Conservation (phyloP, 35 echinoderm and acorn worm species). For the Ophioderma brevispina region DNA sequence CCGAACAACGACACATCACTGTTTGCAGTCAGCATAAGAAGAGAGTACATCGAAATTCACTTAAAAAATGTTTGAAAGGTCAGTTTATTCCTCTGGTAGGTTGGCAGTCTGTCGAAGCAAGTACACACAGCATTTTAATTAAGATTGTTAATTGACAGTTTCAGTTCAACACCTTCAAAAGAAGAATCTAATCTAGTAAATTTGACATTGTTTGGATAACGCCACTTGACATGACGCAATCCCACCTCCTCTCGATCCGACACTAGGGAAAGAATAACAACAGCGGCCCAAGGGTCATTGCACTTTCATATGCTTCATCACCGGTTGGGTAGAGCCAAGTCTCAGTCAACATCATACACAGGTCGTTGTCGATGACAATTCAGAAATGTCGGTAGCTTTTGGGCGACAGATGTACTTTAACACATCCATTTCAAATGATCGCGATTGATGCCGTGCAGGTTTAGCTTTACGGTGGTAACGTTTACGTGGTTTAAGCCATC, state of each 20-base stretch:
- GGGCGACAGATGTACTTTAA: not conserved
- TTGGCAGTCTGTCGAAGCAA: not conserved
- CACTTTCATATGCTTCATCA: conserved; percentile 13
- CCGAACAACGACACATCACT: too few relatives aligned
- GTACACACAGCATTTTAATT: not conserved
- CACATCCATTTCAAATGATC: conserved; percentile 6
- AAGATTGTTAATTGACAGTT: not conserved
- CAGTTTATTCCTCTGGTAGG: not conserved
- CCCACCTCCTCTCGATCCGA: not conserved
- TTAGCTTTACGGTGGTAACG: not conserved
- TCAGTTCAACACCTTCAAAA: not conserved
- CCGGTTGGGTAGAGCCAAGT: not conserved
- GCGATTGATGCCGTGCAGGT: not conserved
- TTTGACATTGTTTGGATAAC: not conserved
- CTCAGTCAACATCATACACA: not conserved
- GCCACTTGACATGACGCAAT: not conserved
- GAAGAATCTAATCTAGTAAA: not conserved
- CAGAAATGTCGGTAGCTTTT: not conserved
- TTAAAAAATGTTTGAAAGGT: not conserved
- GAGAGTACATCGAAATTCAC: not conserved
- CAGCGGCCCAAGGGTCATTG: not conserved
- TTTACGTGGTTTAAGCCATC: not conserved
- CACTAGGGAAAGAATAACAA: not conserved
- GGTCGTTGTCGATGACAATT: not conserved
- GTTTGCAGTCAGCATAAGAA: not conserved